Evolutionary conservation across 2,797 vertebrate genomes (phyloP).

Genomic region (Lacerta agilis): DNA sequence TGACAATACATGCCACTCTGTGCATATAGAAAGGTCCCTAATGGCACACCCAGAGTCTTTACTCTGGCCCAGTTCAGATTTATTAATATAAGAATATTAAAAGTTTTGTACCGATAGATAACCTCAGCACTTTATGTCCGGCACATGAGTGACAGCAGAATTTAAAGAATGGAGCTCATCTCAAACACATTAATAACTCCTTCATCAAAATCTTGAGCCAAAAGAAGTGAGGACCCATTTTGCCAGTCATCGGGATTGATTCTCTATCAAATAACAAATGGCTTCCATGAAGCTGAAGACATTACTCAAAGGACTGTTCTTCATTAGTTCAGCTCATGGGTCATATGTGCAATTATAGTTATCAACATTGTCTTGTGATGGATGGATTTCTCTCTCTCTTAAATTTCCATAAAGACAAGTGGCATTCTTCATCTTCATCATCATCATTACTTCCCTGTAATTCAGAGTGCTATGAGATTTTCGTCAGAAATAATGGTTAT

Average conservation of each 20-base stretch:
- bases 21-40: background rate
- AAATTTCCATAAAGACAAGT: constrained; percentile 3
- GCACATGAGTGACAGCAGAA: background rate
- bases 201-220: background rate
- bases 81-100: background rate
- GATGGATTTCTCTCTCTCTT: constrained; percentile 8
- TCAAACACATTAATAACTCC: background rate
- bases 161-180: background rate
- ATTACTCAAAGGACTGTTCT: background rate
- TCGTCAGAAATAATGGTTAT: background rate
- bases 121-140: background rate
- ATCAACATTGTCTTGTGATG: background rate
- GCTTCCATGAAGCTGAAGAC: background rate
- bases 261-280: background rate
- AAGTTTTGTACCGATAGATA: background rate
- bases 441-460: background rate
- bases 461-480: background rate
- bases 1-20: too few relatives aligned
- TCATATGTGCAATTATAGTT: constrained; percentile 4
- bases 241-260: background rate
- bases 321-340: background rate
- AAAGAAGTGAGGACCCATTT: background rate
- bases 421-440: background rate
- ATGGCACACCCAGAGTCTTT: too few relatives aligned
- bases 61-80: background rate